Evolutionary conservation across 2,797 vertebrate species (phyloP).

Genomic region (Rhabdophis nuchalis): DNA sequence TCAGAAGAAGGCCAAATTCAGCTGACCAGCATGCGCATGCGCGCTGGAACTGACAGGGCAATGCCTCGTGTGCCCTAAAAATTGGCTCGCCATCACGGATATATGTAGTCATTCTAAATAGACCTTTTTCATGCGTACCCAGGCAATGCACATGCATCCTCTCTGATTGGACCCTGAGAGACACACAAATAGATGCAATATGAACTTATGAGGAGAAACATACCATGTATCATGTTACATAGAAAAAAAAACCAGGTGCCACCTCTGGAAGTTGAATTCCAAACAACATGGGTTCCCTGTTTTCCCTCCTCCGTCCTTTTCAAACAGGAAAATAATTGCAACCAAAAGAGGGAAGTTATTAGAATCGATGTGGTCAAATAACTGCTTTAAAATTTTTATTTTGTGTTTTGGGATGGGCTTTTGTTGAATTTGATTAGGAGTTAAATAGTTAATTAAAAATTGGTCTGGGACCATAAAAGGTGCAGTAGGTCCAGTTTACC

Average conservation of each 20-base stretch:
- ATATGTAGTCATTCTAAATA: not conserved
- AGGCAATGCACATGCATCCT: not conserved
- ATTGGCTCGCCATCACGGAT: no score
- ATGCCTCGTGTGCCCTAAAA: no score
- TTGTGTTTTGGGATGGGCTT: not conserved
- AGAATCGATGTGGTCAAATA: not conserved
- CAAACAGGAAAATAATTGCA: not conserved
- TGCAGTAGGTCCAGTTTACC: not conserved
- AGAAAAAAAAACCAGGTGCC: not conserved
- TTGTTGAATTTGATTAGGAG: not conserved
- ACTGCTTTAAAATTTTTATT: not conserved
- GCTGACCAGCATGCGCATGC: no score
- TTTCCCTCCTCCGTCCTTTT: not conserved
- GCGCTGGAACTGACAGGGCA: no score
- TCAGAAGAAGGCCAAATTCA: no score
- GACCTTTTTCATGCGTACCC: not conserved
- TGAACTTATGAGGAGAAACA: not conserved
- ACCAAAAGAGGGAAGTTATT: not conserved
- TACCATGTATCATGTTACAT: not conserved
- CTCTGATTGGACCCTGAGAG: not conserved
- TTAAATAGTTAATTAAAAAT: not conserved
- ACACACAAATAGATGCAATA: not conserved
- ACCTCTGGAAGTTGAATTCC: not conserved
- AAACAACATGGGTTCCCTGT: not conserved
- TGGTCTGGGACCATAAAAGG: not conserved